Percentiles rank a stretch among this genome's conserved stretches.
These are phyloP conservation scores for Sinelater perroti DNA, from an alignment of 2,888 invertebrate species.

Conservation along the genomic window DNA sequence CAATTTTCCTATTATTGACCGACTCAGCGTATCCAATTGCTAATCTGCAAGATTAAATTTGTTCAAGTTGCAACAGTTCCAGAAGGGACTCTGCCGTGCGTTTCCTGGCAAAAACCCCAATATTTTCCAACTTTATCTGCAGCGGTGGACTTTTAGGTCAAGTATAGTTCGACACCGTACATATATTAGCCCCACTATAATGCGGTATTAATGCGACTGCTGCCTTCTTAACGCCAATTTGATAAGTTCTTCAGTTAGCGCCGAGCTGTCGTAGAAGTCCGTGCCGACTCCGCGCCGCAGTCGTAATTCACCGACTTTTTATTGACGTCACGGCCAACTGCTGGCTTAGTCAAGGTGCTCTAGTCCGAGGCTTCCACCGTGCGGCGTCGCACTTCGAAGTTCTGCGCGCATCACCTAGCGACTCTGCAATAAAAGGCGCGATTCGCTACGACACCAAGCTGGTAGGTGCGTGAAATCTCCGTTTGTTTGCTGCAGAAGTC, in stretches of 20 bases:
- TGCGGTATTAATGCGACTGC: too few relatives aligned
- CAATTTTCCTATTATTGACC: too few relatives aligned
- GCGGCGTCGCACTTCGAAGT: conserved; percentile 19
- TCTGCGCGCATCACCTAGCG: conserved; percentile 11
- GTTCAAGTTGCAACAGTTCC: too few relatives aligned
- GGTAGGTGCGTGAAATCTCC: background rate
- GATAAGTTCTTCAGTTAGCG: conserved; percentile 11
- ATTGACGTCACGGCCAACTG: conserved; percentile 30
- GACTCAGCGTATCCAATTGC: too few relatives aligned
- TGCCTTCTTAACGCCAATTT: conserved; percentile 8
- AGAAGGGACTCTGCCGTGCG: too few relatives aligned
- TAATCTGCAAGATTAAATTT: too few relatives aligned
- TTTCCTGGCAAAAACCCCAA: too few relatives aligned
- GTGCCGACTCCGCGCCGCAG: too few relatives aligned
- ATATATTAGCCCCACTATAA: conserved; percentile 21
- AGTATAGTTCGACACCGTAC: background rate
- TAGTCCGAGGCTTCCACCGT: conserved; percentile 24
- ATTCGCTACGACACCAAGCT: background rate
- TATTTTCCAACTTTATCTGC: too few relatives aligned
- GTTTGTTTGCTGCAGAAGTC: too few relatives aligned
- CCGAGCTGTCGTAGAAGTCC: conserved; percentile 15
- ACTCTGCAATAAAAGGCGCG: background rate
- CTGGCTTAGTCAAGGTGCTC: conserved; percentile 36
- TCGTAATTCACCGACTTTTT: conserved; percentile 24
- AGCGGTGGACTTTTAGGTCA: conserved; percentile 11